Base-by-base conservation (phyloP, 2,888 invertebrate genomes). In the Amblyjoppa fuscipennis region DNA sequence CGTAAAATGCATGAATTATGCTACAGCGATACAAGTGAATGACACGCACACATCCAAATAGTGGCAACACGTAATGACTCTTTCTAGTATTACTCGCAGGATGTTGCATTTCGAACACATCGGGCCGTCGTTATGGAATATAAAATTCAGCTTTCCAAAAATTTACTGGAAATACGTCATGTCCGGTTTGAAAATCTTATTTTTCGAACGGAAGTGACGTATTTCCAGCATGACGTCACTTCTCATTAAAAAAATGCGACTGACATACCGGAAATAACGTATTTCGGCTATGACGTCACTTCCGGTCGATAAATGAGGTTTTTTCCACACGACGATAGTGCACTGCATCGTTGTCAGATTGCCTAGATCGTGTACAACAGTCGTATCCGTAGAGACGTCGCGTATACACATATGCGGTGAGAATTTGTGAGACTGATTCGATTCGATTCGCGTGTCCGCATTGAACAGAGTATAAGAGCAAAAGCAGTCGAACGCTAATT, bases 401-500 rank as follows among this genome's bases (percentile, higher is more conserved):
- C 66, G 71, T 20, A 64, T 69, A 64, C 31, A 64, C 34, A 16
- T 49, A 69, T 56, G 84, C 61, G 56, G 45, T 20, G 69, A 64
- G 73, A 84, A 78, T 81, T 28, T 16, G 68, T 68, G 34, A 28
- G 41, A 75, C 81, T 82, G 81, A 85, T 82, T 85, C 75, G 64
- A 78, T 81, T 64, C 38, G 74, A 53, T 81, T 78, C 56, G 78
- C 70, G 66, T 73, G 73, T 77, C 61, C 11, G 74, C 16, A 34
- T 73, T 59, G 59, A 66, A 13, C 38, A 76, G 76, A 81, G 64
- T 38, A n/a, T 31, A 25, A 81, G 74, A 82, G 64, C 64, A 64
- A 16, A 64, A 16, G 68, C 41, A 77, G 73, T 78, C 75, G 79
- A 85, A 82, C 75, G 70, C 53, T 82, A 82, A 85, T 82, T 85